Evolutionary conservation across 2,797 vertebrate genomes (phyloP).

Genomic region (Prionace glauca): DNA sequence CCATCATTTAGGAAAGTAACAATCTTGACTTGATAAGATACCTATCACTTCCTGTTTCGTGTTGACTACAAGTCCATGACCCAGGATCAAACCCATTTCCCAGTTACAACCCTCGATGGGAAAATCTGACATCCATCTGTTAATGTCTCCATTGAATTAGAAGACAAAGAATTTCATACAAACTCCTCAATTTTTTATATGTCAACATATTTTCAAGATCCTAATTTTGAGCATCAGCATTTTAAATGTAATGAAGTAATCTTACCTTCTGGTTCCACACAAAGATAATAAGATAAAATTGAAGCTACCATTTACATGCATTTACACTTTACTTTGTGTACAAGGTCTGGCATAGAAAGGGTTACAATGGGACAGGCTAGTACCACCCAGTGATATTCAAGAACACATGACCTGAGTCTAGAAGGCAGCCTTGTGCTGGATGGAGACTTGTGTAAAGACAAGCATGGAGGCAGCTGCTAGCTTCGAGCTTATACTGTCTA

Average conservation of each 20-base stretch:
- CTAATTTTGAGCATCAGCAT: not conserved
- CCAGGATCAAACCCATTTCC: not conserved
- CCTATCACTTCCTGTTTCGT: no score
- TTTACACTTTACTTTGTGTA: not conserved
- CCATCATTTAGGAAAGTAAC: not conserved
- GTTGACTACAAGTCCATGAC: not conserved
- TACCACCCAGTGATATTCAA: no score
- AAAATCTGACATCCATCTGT: not conserved
- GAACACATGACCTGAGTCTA: no score
- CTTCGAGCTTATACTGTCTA: no score
- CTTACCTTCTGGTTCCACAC: not conserved
- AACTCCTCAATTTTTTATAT: not conserved
- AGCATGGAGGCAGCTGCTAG: no score
- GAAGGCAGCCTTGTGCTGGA: no score
- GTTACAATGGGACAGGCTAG: no score
- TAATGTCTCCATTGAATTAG: not conserved
- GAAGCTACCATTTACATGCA: not conserved
- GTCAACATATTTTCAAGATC: not conserved
- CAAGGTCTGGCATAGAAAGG: no score
- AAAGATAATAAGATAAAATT: not conserved
- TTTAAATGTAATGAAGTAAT: not conserved
- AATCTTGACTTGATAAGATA: not conserved
- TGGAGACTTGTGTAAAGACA: no score
- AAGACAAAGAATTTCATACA: not conserved
- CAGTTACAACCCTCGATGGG: not conserved